Conservation (phyloP, 2,888 invertebrate species). For the Calameuta filiformis region DNA sequence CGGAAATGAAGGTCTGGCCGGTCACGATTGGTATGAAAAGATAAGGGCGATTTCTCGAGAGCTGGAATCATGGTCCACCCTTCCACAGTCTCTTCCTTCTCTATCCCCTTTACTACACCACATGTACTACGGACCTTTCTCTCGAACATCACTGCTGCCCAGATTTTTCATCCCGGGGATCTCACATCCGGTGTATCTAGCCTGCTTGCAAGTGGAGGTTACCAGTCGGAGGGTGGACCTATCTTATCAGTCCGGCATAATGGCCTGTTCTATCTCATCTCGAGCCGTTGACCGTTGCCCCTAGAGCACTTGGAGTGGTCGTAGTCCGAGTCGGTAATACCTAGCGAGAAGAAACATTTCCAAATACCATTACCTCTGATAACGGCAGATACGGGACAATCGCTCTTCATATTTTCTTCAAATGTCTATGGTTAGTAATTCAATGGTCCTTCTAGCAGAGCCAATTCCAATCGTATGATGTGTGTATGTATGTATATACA, state of each 20-base stretch:
- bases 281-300: constrained; percentile 57
- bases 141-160: constrained; percentile 46
- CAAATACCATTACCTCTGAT: not conserved
- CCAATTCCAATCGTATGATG: not conserved
- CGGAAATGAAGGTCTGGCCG: constrained; percentile 64
- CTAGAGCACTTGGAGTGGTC: constrained; percentile 43
- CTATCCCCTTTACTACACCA: not conserved
- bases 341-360: not conserved
- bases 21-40: constrained; percentile 60
- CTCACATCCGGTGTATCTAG: constrained; percentile 61
- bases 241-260: constrained; percentile 61
- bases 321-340: not conserved
- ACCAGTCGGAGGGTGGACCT: constrained; percentile 31
- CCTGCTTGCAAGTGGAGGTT: constrained; percentile 32
- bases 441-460: not conserved
- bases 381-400: not conserved
- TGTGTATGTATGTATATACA: not conserved
- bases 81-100: constrained; percentile 19
- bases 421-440: not conserved
- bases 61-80: constrained; percentile 30
- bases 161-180: constrained; percentile 63
- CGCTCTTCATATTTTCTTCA: not conserved
- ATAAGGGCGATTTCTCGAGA: constrained; percentile 56
- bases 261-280: constrained; percentile 64
- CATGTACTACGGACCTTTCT: constrained; percentile 18